These are phyloP conservation scores for Lepus europaeus DNA, from an alignment of 2,113 vertebrate species.

Conservation along the genomic window DNA sequence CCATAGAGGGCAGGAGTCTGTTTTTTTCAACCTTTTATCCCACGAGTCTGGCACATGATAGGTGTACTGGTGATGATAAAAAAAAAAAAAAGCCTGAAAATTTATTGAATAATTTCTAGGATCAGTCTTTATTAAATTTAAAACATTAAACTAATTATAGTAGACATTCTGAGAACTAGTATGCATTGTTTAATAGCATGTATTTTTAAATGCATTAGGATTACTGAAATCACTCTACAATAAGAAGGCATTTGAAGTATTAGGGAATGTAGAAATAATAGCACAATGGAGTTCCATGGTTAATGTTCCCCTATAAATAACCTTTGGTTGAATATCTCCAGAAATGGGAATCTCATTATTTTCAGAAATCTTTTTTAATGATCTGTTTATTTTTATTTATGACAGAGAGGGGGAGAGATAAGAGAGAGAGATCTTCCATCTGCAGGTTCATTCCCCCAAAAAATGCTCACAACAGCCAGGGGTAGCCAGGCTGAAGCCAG, in stretches of 20 bases:
- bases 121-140: conserved; percentile 26
- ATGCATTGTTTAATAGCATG: not conserved
- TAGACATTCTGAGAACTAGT: not conserved
- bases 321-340: not conserved
- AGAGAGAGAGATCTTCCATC: too few relatives aligned
- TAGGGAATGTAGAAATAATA: not conserved
- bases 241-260: not conserved
- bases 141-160: not conserved
- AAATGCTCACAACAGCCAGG: too few relatives aligned
- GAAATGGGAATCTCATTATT: not conserved
- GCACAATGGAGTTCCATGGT: not conserved
- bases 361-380: not conserved
- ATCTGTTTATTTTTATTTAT: too few relatives aligned
- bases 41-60: not conserved
- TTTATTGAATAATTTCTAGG: conserved; percentile 9
- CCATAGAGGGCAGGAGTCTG: not conserved
- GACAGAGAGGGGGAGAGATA: too few relatives aligned
- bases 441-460: too few relatives aligned
- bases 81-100: not conserved
- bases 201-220: not conserved
- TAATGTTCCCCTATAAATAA: not conserved
- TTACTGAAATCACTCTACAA: not conserved
- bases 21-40: not conserved
- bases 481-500: too few relatives aligned
- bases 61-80: not conserved